Evolutionary conservation across 2,888 invertebrate genomes (phyloP), one percentile per base, ranked within the genome.

Genomic region (Eupithecia inturbata): DNA sequence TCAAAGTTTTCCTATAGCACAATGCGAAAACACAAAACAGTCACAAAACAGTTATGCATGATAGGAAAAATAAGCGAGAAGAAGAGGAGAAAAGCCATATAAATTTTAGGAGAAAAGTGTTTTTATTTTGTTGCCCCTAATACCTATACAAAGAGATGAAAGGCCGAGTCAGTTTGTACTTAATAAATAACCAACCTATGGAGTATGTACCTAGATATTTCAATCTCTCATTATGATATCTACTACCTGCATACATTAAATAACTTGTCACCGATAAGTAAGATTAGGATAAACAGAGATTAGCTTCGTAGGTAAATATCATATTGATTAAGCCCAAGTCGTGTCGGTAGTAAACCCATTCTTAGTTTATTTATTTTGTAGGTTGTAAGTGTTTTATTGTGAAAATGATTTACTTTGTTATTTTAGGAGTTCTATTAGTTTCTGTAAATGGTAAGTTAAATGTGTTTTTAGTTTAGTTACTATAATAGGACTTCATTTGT

Each of bases 401-500:
- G 16, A 85, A 84, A 79, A 88, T 88, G 87, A 84, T 82, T 78
- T 71, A 82, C 57, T 77, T 77, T 69, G 63, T 85, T 72, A 73
- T 85, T 77, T 82, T 85, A 75, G 67, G 86, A 77, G 77, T 84
- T 79, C 78, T 82, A 36, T 69, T 87, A 31, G 73, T 78, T 41
- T 67, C 77, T 70, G 80, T 78, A 19, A 79, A 80, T 75, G 88
- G 90, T 89, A 73, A 82, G 87, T 77, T n/a, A 5, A 39, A 19
- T 36, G 19, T 22, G n/a, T 10, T 53, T 41, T 10, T 22, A n/a
- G n/a, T n/a, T n/a, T n/a, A n/a, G n/a, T n/a, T n/a, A n/a, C n/a
- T n/a, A n/a, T n/a, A n/a, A n/a, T n/a, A n/a, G n/a, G n/a, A n/a
- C n/a, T n/a, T n/a, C n/a, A n/a, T n/a, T n/a, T n/a, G n/a, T n/a